Conservation (phyloP, 2,888 invertebrate species). For the Crepidodera aurea region DNA sequence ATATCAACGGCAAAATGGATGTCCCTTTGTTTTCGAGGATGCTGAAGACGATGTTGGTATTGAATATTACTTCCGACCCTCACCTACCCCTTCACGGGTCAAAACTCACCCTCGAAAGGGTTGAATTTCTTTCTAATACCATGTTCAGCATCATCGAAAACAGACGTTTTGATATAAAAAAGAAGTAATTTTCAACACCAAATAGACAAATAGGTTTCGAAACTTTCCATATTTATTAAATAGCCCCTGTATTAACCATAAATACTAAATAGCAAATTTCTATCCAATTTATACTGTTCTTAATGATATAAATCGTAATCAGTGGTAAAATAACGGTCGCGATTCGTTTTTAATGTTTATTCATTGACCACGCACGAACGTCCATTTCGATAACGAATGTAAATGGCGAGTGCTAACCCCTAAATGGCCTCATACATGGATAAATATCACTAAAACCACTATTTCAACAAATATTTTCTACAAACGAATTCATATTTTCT, state of each 20-base stretch:
- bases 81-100: too few relatives aligned
- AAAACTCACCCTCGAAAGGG: too few relatives aligned
- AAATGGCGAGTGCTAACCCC: background rate
- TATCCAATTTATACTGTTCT: background rate
- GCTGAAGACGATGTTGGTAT: too few relatives aligned
- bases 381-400: background rate
- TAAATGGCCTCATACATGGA: background rate
- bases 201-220: too few relatives aligned
- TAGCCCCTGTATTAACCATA: background rate
- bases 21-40: too few relatives aligned
- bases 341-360: slow-evolving; percentile 21
- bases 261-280: background rate
- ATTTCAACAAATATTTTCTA: background rate
- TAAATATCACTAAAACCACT: background rate
- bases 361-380: slow-evolving; percentile 13
- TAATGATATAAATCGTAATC: slow-evolving; percentile 21
- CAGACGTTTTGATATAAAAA: too few relatives aligned
- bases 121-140: too few relatives aligned
- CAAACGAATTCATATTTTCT: background rate
- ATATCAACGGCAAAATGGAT: too few relatives aligned
- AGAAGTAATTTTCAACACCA: too few relatives aligned
- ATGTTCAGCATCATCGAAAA: too few relatives aligned
- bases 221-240: too few relatives aligned
- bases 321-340: slow-evolving; percentile 16
- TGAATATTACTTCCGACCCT: too few relatives aligned